A percentile compares a stretch with the other conserved stretches of the same genome.
These are phyloP conservation scores for Saturnia japonica DNA, from an alignment of 2,888 invertebrate genomes.

Conservation along the genomic window DNA sequence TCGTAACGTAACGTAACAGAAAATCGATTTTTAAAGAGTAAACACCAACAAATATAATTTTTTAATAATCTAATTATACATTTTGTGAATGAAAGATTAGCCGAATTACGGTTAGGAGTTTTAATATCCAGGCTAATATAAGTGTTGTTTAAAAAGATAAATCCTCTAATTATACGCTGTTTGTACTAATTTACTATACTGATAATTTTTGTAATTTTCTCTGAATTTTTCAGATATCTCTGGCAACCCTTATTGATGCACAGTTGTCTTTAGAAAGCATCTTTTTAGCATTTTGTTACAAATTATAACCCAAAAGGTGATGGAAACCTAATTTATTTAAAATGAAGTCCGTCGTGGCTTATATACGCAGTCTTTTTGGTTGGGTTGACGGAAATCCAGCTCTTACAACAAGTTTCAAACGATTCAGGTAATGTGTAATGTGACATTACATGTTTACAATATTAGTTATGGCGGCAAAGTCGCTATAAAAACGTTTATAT, in stretches of 20 bases:
- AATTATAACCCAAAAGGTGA: slow-evolving; percentile 46
- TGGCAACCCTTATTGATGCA: slow-evolving; percentile 25
- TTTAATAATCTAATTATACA: too few species aligned
- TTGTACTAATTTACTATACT: too few species aligned
- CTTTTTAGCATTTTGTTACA: not conserved
- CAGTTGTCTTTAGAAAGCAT: slow-evolving; percentile 39
- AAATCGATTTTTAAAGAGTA: too few species aligned
- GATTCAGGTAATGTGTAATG: slow-evolving; percentile 75
- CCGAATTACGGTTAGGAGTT: too few species aligned
- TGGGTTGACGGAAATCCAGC: slow-evolving; percentile 59
- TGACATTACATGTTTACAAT: slow-evolving; percentile 77
- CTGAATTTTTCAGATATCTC: not conserved
- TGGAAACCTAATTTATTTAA: slow-evolving; percentile 60
- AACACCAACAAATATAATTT: too few species aligned
- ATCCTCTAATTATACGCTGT: too few species aligned
- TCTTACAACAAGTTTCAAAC: slow-evolving; percentile 64
- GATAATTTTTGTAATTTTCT: not conserved
- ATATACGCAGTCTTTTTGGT: slow-evolving; percentile 68
- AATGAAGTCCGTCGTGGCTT: slow-evolving; percentile 75
- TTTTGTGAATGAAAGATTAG: too few species aligned
- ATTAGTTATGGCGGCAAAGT: slow-evolving; percentile 78
- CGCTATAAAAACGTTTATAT: slow-evolving; percentile 42
- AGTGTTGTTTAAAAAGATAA: too few species aligned
- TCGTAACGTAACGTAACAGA: too few species aligned
- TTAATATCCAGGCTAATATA: too few species aligned